A percentile compares a stretch with the other conserved stretches of the same genome.
These are phyloP conservation scores for Kryphioiulus occultus DNA, from an alignment of 2,888 invertebrate genomes.

Conservation along the genomic window DNA sequence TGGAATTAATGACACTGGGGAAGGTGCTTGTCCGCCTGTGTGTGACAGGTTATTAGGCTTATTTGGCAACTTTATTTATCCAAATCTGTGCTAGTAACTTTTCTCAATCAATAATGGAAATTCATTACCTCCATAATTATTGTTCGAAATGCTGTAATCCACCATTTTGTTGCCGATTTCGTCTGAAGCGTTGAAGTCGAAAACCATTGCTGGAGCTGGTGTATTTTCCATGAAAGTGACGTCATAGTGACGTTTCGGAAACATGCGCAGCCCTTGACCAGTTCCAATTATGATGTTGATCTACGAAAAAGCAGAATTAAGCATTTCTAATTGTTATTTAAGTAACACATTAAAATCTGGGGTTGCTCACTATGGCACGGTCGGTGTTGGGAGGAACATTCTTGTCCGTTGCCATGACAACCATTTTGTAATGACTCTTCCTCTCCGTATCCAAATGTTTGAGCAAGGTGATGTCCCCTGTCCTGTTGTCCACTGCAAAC, in stretches of 20 bases:
- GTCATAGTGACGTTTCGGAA: constrained; percentile 72
- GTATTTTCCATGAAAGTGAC: constrained; percentile 84
- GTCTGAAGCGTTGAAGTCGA: constrained; percentile 79
- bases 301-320: constrained; percentile 51
- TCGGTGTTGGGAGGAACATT: constrained; percentile 58
- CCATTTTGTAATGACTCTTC: constrained; percentile 57
- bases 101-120: neutral
- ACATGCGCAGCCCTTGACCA: constrained; percentile 58
- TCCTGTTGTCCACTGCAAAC: constrained; percentile 56
- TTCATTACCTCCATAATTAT: constrained; percentile 57
- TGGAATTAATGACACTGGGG: too few relatives aligned
- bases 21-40: neutral
- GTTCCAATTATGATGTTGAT: constrained; percentile 58
- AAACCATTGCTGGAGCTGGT: constrained; percentile 74
- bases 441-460: constrained; percentile 58
- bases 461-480: constrained; percentile 57
- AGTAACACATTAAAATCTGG: neutral
- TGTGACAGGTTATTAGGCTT: neutral
- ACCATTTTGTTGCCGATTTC: constrained; percentile 60
- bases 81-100: too few relatives aligned
- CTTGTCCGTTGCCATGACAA: constrained; percentile 57
- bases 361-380: constrained; percentile 28
- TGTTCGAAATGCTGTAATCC: constrained; percentile 58
- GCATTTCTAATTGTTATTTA: neutral
- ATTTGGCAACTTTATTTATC: neutral